Conservation (phyloP, 2,113 vertebrate species). For the Diphyllodes magnificus region DNA sequence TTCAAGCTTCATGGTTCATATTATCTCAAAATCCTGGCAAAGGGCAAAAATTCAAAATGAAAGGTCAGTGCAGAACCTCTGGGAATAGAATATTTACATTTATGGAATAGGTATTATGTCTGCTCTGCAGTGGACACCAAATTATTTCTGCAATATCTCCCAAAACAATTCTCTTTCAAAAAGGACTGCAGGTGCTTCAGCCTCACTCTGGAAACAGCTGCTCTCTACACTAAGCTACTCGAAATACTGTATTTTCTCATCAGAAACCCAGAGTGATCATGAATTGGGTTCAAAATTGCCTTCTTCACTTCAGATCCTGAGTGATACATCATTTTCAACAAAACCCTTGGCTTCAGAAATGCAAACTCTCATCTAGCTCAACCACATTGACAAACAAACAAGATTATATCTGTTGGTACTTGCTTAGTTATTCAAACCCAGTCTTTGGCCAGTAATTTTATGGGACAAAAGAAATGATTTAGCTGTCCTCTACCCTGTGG, state of each 20-base stretch:
- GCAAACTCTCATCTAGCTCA: background rate
- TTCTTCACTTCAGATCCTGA: background rate
- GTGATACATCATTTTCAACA: background rate
- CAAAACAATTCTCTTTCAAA: background rate
- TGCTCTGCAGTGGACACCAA: background rate
- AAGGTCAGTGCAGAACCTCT: background rate
- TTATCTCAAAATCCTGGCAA: background rate
- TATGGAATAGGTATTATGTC: background rate
- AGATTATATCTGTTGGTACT: background rate
- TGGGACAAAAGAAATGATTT: background rate
- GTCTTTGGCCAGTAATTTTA: background rate
- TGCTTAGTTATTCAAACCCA: background rate
- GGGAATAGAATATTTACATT: constrained; percentile 1
- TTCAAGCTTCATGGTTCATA: background rate
- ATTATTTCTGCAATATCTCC: background rate
- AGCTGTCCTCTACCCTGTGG: background rate
- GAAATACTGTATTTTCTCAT: background rate
- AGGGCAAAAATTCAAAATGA: background rate
- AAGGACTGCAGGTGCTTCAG: background rate
- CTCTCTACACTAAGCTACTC: background rate
- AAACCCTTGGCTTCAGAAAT: background rate
- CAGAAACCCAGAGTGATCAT: background rate
- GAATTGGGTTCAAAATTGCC: background rate
- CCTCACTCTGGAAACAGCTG: background rate
- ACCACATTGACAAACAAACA: background rate